These are phyloP conservation scores for Cetoscarus ocellatus DNA, from an alignment of 2,797 vertebrate genomes.

Conservation along the genomic window DNA sequence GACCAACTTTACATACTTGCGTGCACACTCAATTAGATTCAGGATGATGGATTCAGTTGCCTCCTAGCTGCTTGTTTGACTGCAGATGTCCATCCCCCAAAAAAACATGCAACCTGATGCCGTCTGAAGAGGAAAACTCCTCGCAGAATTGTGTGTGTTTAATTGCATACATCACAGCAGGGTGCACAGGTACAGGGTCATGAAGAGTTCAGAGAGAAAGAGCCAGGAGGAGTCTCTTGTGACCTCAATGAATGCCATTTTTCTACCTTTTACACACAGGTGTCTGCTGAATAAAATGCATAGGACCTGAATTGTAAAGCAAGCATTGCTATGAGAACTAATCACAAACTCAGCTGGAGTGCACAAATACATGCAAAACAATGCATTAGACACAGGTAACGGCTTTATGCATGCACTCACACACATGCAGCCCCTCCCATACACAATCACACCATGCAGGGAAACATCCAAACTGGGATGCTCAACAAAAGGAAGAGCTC, in stretches of 20 bases:
- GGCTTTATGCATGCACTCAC: background rate
- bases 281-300: background rate
- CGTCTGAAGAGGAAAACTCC: background rate
- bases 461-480: conserved; percentile 66
- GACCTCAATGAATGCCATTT: conserved; percentile 14
- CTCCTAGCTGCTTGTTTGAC: background rate
- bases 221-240: conserved; percentile 11
- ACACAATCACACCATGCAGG: conserved; percentile 35
- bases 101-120: background rate
- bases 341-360: conserved; percentile 45
- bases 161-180: background rate
- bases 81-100: background rate
- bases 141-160: conserved; percentile 15
- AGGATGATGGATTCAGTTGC: background rate
- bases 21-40: conserved; percentile 10
- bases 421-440: conserved; percentile 11
- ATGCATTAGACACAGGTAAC: conserved; percentile 33
- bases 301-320: conserved; percentile 2
- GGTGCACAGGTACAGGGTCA: conserved; percentile 26
- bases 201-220: conserved; percentile 44
- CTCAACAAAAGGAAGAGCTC: conserved; percentile 68
- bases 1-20: conserved; percentile 55
- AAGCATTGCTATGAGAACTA: conserved; percentile 28
- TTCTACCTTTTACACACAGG: conserved; percentile 24
- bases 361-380: conserved; percentile 28